phyloP scores from a whole-genome alignment of 2,888 invertebrate species.

The Octodonta nipae region DNA sequence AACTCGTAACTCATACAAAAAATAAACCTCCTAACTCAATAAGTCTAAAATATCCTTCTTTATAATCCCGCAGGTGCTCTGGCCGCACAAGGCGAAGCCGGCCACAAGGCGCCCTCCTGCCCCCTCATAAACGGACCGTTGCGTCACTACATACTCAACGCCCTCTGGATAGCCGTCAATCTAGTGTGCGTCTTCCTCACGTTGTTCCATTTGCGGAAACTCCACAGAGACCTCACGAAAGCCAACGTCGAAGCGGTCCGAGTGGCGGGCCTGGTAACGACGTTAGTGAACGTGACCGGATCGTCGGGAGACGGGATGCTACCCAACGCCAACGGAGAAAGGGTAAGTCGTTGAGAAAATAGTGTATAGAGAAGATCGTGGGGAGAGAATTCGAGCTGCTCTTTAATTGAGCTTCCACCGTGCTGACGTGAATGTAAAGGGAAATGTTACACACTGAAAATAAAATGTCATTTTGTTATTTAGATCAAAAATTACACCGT shows the following conservation, averaged over 20 bases:
- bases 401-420: too few relatives aligned
- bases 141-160: slow-evolving; percentile 79
- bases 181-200: slow-evolving; percentile 73
- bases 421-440: too few relatives aligned
- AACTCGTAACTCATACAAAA: too few relatives aligned
- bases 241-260: slow-evolving; percentile 73
- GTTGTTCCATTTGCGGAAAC: slow-evolving; percentile 66
- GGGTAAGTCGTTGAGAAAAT: slow-evolving; percentile 19
- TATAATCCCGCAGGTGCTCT: slow-evolving; percentile 47
- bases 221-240: slow-evolving; percentile 70
- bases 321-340: slow-evolving; percentile 23
- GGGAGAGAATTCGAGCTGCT: too few relatives aligned
- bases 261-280: slow-evolving; percentile 69
- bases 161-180: slow-evolving; percentile 80
- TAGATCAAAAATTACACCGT: too few relatives aligned
- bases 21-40: too few relatives aligned
- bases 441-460: too few relatives aligned
- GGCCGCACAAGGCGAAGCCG: slow-evolving; percentile 64
- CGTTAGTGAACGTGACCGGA: slow-evolving; percentile 68
- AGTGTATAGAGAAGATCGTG: too few relatives aligned
- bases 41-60: too few relatives aligned
- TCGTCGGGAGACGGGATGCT: slow-evolving; percentile 36
- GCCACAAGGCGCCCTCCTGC: slow-evolving; percentile 69
- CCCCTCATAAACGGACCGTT: slow-evolving; percentile 77
- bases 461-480: too few relatives aligned